phyloP scores from a whole-genome alignment of 2,113 vertebrate species.

The Tenrec ecaudatus region DNA sequence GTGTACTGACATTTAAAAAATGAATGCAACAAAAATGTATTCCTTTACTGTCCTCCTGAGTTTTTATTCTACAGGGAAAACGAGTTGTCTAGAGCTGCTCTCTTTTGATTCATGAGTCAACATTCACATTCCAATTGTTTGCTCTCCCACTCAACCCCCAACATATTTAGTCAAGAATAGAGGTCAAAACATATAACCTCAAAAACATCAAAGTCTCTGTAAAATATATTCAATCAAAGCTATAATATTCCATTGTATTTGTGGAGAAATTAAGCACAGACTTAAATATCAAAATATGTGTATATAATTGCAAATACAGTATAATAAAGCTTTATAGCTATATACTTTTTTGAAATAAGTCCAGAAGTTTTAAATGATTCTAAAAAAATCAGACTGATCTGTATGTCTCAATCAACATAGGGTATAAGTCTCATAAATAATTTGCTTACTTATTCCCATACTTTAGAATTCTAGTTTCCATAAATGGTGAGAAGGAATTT shows the following conservation, averaged over 20 bases:
- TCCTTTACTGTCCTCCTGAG: conserved; percentile 17
- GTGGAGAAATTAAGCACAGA: neutral
- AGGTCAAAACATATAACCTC: conserved; percentile 41
- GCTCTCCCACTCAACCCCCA: too few relatives aligned
- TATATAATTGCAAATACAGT: conserved; percentile 42
- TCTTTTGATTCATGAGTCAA: conserved; percentile 53
- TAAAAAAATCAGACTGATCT: neutral
- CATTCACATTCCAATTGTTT: conserved; percentile 29
- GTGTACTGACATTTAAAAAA: conserved; percentile 62
- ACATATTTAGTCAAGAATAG: neutral
- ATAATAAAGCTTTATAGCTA: neutral
- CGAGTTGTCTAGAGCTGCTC: neutral
- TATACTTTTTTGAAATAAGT: conserved; percentile 40
- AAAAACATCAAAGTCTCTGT: conserved; percentile 23
- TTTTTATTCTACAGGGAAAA: conserved; percentile 48
- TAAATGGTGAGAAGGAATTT: neutral
- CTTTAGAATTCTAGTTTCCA: neutral
- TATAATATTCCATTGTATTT: conserved; percentile 34
- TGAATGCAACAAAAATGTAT: conserved; percentile 71
- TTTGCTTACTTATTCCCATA: neutral
- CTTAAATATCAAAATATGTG: conserved; percentile 32
- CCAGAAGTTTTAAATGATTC: conserved; percentile 30
- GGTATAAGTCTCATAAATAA: neutral
- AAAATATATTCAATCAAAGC: neutral
- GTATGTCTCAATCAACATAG: neutral